A percentile compares a stretch with the other conserved stretches of the same genome.
Evolutionary conservation across 2,113 vertebrate genomes (phyloP).

Genomic region (Heteronetta atricapilla): DNA sequence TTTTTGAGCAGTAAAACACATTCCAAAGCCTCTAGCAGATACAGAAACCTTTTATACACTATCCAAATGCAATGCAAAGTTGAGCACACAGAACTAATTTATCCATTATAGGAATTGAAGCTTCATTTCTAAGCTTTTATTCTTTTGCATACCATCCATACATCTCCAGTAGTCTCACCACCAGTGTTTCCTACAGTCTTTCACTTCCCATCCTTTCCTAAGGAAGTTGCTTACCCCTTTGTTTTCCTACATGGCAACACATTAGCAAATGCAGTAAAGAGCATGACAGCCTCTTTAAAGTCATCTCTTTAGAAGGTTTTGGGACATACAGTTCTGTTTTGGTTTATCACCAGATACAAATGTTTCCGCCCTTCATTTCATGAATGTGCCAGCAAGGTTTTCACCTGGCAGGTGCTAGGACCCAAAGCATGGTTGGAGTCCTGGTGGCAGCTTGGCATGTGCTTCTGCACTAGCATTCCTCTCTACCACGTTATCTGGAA

Average conservation of each 20-base stretch:
- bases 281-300: neutral
- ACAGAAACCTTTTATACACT: neutral
- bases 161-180: neutral
- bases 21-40: neutral
- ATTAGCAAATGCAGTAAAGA: neutral
- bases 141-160: neutral
- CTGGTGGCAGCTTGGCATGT: neutral
- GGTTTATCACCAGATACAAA: neutral
- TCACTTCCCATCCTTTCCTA: neutral
- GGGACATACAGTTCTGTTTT: neutral
- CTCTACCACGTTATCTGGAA: constrained; percentile 34
- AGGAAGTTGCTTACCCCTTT: neutral
- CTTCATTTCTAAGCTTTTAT: neutral
- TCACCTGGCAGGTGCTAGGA: constrained; percentile 16
- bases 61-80: neutral
- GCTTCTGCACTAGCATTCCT: neutral
- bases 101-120: neutral
- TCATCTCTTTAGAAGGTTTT: neutral
- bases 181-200: neutral
- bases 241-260: neutral
- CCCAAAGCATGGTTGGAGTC: neutral
- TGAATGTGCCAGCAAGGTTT: neutral
- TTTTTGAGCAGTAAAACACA: neutral
- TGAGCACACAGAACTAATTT: neutral
- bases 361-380: neutral